Conservation (phyloP, 2,113 vertebrate genomes). For the Ascaphus truei region DNA sequence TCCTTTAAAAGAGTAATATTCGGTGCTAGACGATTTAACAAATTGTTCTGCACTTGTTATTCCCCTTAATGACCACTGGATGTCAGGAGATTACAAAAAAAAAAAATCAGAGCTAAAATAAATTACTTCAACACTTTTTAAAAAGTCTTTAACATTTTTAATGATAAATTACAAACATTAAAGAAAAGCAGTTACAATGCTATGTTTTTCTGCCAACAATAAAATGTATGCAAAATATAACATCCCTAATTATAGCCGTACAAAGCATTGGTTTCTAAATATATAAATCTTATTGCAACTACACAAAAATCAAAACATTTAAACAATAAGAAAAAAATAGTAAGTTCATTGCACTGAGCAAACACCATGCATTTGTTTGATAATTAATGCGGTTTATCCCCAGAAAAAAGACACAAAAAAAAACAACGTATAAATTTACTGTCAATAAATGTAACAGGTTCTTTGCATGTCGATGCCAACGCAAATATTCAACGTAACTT, state of each 20-base stretch:
- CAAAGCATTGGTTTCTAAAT: background rate
- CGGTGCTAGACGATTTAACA: too few species aligned
- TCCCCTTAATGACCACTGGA: background rate
- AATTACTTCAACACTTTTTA: slow-evolving; percentile 26
- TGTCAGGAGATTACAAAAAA: background rate
- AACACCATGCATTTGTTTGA: background rate
- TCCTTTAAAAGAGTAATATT: too few species aligned
- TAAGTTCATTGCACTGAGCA: background rate
- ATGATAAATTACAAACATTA: slow-evolving; percentile 18
- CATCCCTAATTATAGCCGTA: background rate
- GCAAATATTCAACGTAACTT: too few species aligned
- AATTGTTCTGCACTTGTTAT: too few species aligned
- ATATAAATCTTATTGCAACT: background rate
- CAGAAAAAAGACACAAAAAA: too few species aligned
- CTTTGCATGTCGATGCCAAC: too few species aligned
- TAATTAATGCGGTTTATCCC: background rate
- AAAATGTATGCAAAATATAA: background rate
- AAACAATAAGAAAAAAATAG: background rate
- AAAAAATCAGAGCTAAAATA: slow-evolving; percentile 14
- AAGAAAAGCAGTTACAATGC: background rate
- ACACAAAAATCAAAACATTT: background rate
- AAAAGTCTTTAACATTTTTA: slow-evolving; percentile 12
- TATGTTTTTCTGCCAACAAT: slow-evolving; percentile 14
- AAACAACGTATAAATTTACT: too few species aligned
- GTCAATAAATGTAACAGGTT: too few species aligned